Percentiles rank a stretch among this genome's conserved stretches.
These are phyloP conservation scores for Odontomachus brunneus DNA, from an alignment of 1,140 invertebrate species.

Conservation along the genomic window DNA sequence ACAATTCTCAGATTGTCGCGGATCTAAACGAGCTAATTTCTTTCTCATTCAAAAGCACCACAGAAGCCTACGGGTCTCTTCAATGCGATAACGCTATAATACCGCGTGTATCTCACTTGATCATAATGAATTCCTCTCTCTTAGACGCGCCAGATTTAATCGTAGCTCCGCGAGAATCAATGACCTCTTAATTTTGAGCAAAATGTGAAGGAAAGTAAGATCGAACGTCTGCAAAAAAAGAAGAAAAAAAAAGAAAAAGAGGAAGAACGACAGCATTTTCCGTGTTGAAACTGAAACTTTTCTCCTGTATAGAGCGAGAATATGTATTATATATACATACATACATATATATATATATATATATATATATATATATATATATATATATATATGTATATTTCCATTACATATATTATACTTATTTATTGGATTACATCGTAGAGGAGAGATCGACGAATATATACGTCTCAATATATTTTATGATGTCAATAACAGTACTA, in stretches of 20 bases:
- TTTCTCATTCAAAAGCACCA: neutral
- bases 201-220: constrained; percentile 15
- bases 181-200: neutral
- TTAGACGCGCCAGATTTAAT: constrained; percentile 19
- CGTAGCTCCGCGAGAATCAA: constrained; percentile 5
- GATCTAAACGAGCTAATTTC: constrained; percentile 16
- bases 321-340: neutral
- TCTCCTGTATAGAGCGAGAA: constrained; percentile 25
- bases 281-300: constrained; percentile 4
- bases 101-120: neutral
- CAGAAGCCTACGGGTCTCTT: constrained; percentile 11
- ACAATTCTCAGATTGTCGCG: neutral
- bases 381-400: constrained; percentile 32
- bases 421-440: constrained; percentile 40
- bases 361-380: constrained; percentile 12
- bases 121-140: neutral
- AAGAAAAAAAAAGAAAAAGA: too few relatives aligned
- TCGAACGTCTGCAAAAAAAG: constrained; percentile 21
- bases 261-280: neutral
- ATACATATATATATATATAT: constrained; percentile 28
- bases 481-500: constrained; percentile 39
- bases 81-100: constrained; percentile 29
- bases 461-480: constrained; percentile 23
- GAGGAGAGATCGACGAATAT: neutral
- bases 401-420: constrained; percentile 20